Conservation (phyloP, 2,888 invertebrate genomes). For the Anoplius nigerrimus region DNA sequence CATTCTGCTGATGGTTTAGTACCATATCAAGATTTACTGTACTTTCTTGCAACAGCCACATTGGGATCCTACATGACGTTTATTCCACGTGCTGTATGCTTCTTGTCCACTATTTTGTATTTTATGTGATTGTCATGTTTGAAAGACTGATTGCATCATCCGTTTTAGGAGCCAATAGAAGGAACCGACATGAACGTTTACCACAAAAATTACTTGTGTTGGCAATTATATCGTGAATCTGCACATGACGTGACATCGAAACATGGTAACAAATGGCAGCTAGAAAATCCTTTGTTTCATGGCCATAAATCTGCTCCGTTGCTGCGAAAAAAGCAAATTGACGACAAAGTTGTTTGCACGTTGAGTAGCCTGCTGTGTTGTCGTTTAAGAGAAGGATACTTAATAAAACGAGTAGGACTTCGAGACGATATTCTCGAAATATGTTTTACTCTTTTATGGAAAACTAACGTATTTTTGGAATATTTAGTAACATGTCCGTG, state of each 20-base stretch:
- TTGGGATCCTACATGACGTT: conserved; percentile 82
- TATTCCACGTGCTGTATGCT: conserved; percentile 76
- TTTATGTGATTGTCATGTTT: too few species aligned
- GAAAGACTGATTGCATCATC: too few species aligned
- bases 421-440: conserved; percentile 80
- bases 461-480: conserved; percentile 83
- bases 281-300: conserved; percentile 77
- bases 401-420: conserved; percentile 76
- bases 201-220: conserved; percentile 78
- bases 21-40: conserved; percentile 84
- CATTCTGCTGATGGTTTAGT: conserved; percentile 82
- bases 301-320: conserved; percentile 77
- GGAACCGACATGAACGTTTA: conserved; percentile 77
- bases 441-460: conserved; percentile 83
- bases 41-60: conserved; percentile 85
- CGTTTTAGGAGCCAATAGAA: too few species aligned
- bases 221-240: conserved; percentile 67
- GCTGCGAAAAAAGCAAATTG: conserved; percentile 80
- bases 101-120: too few species aligned
- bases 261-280: conserved; percentile 62
- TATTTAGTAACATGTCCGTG: conserved; percentile 80
- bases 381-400: conserved; percentile 85
- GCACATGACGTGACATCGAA: conserved; percentile 42
- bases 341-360: conserved; percentile 80
- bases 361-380: conserved; percentile 83